Evolutionary conservation across 2,888 invertebrate genomes (phyloP).

Genomic region (Steinernema scapterisci): DNA sequence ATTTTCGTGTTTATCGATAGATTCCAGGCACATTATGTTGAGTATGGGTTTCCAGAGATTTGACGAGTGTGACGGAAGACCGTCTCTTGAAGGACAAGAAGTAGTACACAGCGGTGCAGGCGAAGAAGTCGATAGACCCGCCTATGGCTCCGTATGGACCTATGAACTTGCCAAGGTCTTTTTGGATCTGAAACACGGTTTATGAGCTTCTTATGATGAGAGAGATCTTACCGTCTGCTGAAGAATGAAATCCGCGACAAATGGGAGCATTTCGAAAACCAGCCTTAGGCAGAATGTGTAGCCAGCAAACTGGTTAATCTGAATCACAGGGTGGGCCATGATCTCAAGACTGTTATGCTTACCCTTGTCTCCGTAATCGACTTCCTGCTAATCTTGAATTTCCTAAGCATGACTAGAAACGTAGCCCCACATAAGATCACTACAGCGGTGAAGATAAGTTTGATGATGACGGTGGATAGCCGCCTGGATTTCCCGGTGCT

Average conservation of each 20-base stretch:
- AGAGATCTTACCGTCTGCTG: neutral
- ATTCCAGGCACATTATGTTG: neutral
- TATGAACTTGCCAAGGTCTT: slow-evolving; percentile 21
- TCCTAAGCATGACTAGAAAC: neutral
- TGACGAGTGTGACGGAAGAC: neutral
- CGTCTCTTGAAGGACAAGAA: neutral
- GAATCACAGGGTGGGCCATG: neutral
- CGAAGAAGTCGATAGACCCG: slow-evolving; percentile 16
- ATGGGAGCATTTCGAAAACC: slow-evolving; percentile 13
- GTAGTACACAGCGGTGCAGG: slow-evolving; percentile 17
- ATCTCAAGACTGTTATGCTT: neutral
- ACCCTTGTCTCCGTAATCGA: neutral
- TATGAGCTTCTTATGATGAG: neutral
- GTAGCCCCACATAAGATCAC: neutral
- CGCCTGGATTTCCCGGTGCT: neutral
- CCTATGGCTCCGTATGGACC: slow-evolving; percentile 23
- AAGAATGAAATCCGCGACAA: slow-evolving; percentile 7
- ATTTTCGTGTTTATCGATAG: neutral
- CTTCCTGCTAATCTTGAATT: neutral
- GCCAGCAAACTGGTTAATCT: slow-evolving; percentile 26
- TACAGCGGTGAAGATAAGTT: neutral
- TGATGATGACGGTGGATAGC: neutral
- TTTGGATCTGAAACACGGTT: neutral
- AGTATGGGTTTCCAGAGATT: neutral
- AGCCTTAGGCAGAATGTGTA: slow-evolving; percentile 21